A percentile compares a stretch with the other conserved stretches of the same genome.
These are phyloP conservation scores for Scaptomyza parva DNA, from an alignment of 2,888 invertebrate species.

Conservation along the genomic window DNA sequence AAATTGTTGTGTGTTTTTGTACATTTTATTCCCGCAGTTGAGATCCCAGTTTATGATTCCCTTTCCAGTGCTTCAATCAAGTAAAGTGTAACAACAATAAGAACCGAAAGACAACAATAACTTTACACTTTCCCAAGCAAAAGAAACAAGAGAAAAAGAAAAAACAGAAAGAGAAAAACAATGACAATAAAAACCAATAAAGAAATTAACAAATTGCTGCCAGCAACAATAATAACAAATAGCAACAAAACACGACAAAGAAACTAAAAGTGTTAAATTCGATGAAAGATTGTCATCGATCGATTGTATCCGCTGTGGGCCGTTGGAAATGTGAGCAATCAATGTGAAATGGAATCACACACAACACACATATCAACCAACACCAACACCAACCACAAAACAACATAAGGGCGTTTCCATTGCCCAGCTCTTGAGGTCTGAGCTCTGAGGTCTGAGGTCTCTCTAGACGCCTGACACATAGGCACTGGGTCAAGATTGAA, in stretches of 20 bases:
- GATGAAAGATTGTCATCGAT: slow-evolving; percentile 74
- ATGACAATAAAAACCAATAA: slow-evolving; percentile 78
- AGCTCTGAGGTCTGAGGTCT: slow-evolving; percentile 9
- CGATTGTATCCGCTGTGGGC: slow-evolving; percentile 37
- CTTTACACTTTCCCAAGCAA: slow-evolving; percentile 47
- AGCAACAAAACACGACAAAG: slow-evolving; percentile 32
- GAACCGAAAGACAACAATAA: slow-evolving; percentile 55
- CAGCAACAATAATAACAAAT: slow-evolving; percentile 43
- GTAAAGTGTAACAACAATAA: slow-evolving; percentile 57
- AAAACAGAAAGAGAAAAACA: slow-evolving; percentile 38
- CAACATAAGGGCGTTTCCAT: slow-evolving; percentile 53
- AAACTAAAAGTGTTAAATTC: slow-evolving; percentile 71
- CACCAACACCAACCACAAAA: slow-evolving; percentile 15
- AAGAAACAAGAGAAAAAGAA: slow-evolving; percentile 19
- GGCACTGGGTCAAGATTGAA: slow-evolving; percentile 75
- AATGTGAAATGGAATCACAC: slow-evolving; percentile 43
- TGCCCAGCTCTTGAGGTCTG: slow-evolving; percentile 15
- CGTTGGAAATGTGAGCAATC: slow-evolving; percentile 46
- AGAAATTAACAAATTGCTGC: slow-evolving; percentile 79
- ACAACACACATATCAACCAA: slow-evolving; percentile 16
- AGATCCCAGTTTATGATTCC: not conserved
- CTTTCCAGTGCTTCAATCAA: slow-evolving; percentile 35
- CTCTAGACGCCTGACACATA: slow-evolving; percentile 16
- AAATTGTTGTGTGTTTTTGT: not conserved
- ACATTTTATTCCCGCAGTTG: not conserved